Conservation (phyloP, 2,797 vertebrate genomes). For the Allobates femoralis region DNA sequence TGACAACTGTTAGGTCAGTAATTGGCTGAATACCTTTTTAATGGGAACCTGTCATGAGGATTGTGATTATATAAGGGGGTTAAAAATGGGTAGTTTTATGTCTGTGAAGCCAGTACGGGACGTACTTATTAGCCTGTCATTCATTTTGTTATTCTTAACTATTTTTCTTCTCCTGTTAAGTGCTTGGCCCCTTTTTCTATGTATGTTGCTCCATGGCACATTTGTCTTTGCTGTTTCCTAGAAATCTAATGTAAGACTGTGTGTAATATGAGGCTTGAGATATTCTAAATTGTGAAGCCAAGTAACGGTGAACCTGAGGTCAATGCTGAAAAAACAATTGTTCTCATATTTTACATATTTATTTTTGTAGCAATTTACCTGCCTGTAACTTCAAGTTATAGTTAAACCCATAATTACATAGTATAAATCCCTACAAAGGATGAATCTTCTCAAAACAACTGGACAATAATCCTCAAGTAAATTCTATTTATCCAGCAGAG, state of each 20-base stretch:
- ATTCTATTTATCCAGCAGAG: slow-evolving; percentile 9
- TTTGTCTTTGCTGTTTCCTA: neutral
- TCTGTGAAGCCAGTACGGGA: too few relatives aligned
- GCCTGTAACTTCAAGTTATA: neutral
- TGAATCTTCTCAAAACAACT: slow-evolving; percentile 1
- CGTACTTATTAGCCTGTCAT: too few relatives aligned
- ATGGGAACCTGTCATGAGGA: too few relatives aligned
- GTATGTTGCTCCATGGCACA: too few relatives aligned
- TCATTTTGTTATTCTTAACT: too few relatives aligned
- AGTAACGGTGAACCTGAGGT: neutral
- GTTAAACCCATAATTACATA: neutral
- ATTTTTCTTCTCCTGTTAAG: too few relatives aligned
- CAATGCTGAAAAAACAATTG: neutral
- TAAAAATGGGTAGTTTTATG: too few relatives aligned
- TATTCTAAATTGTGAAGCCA: neutral
- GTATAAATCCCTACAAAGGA: neutral
- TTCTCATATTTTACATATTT: slow-evolving; percentile 1
- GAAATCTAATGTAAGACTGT: neutral
- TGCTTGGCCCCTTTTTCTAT: too few relatives aligned
- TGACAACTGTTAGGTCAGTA: too few relatives aligned
- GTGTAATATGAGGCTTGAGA: neutral
- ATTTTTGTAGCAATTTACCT: neutral
- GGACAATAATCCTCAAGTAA: neutral
- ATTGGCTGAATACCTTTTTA: too few relatives aligned
- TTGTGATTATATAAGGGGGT: too few relatives aligned